phyloP scores from a whole-genome alignment of 1,140 invertebrate genomes.

The Drosophila auraria region DNA sequence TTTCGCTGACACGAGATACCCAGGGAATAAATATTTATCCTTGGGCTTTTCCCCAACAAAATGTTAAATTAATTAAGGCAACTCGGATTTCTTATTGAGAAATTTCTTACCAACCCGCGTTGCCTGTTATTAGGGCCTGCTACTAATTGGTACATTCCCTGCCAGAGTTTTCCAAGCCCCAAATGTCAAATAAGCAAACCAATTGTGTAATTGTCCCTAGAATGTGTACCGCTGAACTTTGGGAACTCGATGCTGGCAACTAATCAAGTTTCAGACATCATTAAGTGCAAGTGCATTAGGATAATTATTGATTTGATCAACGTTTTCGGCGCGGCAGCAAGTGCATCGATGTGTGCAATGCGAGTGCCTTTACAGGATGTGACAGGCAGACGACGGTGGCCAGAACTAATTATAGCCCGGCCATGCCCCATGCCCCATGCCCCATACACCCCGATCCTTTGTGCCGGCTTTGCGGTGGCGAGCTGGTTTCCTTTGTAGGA shows the following conservation, averaged over 20 bases:
- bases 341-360: slow-evolving; percentile 14
- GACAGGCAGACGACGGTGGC: slow-evolving; percentile 12
- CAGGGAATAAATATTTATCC: background rate
- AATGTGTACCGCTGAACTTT: no score
- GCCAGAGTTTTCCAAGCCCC: background rate
- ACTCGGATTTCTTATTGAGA: no score
- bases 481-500: slow-evolving; percentile 21
- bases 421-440: background rate
- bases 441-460: slow-evolving; percentile 2
- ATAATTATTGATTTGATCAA: slow-evolving; percentile 45
- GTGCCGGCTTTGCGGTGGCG: slow-evolving; percentile 13
- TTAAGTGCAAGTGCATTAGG: slow-evolving; percentile 17
- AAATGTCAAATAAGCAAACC: background rate
- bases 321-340: slow-evolving; percentile 1
- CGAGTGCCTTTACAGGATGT: background rate
- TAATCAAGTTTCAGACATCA: slow-evolving; percentile 14
- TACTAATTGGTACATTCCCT: background rate
- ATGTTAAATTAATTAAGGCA: background rate
- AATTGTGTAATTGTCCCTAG: background rate
- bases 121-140: background rate
- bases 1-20: background rate
- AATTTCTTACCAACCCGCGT: background rate
- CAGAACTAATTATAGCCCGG: slow-evolving; percentile 36
- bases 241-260: background rate
- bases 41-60: no score